Evolutionary conservation across 2,113 vertebrate species (phyloP), one percentile per base, ranked within the genome.

Genomic region (Blennius ocellaris): DNA sequence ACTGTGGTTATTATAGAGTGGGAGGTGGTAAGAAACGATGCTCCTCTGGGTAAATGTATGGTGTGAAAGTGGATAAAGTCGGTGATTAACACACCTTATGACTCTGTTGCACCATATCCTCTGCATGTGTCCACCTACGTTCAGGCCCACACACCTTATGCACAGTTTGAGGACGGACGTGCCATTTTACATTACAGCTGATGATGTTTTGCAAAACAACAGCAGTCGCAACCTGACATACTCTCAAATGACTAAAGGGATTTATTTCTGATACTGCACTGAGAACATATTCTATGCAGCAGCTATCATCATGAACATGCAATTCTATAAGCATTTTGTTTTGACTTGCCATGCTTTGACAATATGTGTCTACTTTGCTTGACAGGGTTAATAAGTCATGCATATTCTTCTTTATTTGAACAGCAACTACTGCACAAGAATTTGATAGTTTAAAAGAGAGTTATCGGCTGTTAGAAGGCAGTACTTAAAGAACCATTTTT

Each of bases 1-100:
- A 82, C 62, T 73, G 47, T 76, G 59, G 76, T 86, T 87, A 82
- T 90, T 89, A 84, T 64, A 64, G 71, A 58, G 81, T 64, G 40
- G 80, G 71, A 80, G 62, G 66, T 37, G 6, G 60, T 83, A 78
- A 83, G 72, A 86, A 74, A 84, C 73, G 82, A 78, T 40, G 59
- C 73, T 86, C 81, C 68, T 57, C 64, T 76, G 79, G 67, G 77
- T 78, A 78, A 82, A 83, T 67, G 66, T 84, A 81, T 69, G 77
- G 51, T 61, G 57, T 36, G 47, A 21, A 50, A 41, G 57, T 68
- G 83, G 67, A 80, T 83, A 69, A 80, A 81, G 70, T 69, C 58
- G 8, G 37, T 81, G 77, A 79, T 88, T 84, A 88, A 68, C 82
- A 59, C 59, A 57, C 39, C 52, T 12, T 51, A 21, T 44, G 68